phyloP scores from a whole-genome alignment of 2,113 vertebrate species.

The Ictidomys tridecemlineatus region DNA sequence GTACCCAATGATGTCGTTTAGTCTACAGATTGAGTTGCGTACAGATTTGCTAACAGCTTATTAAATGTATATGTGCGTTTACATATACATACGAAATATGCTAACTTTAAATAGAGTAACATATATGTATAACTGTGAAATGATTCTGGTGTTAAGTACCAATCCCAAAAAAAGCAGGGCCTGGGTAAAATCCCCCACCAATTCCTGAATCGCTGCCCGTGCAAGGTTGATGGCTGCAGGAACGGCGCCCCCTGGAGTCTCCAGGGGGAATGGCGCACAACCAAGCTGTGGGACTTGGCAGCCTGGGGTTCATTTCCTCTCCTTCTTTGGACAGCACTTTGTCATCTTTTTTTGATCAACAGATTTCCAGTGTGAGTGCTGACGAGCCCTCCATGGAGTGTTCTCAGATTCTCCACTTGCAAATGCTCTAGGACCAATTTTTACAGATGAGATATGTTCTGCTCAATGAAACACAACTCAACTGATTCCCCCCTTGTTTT shows the following conservation, averaged over 20 bases:
- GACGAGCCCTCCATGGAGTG: background rate
- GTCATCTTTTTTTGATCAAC: background rate
- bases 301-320: background rate
- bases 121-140: background rate
- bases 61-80: background rate
- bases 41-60: constrained; percentile 11
- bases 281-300: background rate
- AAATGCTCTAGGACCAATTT: background rate
- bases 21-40: background rate
- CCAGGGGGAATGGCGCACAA: background rate
- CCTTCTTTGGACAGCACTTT: background rate
- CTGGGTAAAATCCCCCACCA: background rate
- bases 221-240: background rate
- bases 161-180: background rate
- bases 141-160: background rate
- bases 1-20: background rate
- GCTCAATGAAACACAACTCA: background rate
- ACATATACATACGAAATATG: background rate
- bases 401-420: background rate
- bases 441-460: background rate
- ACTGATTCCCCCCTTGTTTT: background rate
- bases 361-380: background rate
- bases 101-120: background rate
- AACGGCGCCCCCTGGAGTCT: constrained; percentile 18
- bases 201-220: background rate